Evolutionary conservation across 2,888 invertebrate species (phyloP).

Genomic region (Agriopis leucophaearia): DNA sequence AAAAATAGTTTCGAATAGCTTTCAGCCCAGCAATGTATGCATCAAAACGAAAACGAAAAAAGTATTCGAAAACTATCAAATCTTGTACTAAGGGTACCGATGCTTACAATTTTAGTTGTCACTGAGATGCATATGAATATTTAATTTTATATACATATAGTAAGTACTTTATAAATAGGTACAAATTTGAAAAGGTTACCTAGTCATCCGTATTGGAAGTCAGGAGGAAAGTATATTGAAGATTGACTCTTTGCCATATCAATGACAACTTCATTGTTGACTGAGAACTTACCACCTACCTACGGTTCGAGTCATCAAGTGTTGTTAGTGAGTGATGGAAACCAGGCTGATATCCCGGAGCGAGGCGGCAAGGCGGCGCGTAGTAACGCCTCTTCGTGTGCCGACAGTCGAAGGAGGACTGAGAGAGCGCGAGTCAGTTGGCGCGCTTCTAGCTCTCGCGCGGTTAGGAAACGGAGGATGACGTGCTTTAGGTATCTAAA

Average conservation of each 20-base stretch:
- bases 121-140: neutral
- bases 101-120: neutral
- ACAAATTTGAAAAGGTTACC: too few relatives aligned
- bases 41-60: too few relatives aligned
- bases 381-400: conserved; percentile 95
- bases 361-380: conserved; percentile 90
- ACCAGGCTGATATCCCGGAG: conserved; percentile 70
- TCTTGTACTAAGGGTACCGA: too few relatives aligned
- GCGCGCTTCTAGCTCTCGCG: conserved; percentile 94
- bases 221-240: too few relatives aligned
- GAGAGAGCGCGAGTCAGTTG: conserved; percentile 96
- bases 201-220: too few relatives aligned
- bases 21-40: too few relatives aligned
- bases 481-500: conserved; percentile 95
- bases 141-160: neutral
- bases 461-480: conserved; percentile 96
- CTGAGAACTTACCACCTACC: neutral
- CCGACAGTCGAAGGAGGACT: conserved; percentile 92
- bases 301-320: conserved; percentile 21
- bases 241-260: neutral
- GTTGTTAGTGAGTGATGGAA: conserved; percentile 67
- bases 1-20: too few relatives aligned
- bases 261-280: conserved; percentile 2
- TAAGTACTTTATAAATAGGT: too few relatives aligned
- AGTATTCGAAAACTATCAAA: too few relatives aligned